Evolutionary conservation across 2,113 vertebrate species (phyloP).

Genomic region (Sprattus sprattus): DNA sequence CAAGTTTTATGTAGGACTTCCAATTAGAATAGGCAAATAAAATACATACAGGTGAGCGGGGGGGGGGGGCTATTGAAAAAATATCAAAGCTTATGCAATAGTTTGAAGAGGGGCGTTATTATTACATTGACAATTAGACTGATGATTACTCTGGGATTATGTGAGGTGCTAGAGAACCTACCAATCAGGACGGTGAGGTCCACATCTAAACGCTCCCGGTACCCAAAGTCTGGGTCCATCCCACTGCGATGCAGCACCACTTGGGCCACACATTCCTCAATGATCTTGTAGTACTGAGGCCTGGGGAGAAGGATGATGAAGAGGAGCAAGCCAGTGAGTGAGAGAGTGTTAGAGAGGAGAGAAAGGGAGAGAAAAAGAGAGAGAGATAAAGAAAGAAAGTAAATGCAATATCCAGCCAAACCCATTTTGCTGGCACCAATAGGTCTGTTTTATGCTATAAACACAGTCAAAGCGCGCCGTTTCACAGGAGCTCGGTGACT

Average conservation of each 20-base stretch:
- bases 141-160: neutral
- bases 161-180: conserved; percentile 57
- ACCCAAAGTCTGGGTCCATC: conserved; percentile 93
- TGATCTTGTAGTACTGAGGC: conserved; percentile 97
- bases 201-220: conserved; percentile 85
- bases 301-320: conserved; percentile 63
- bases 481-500: conserved; percentile 41
- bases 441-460: neutral
- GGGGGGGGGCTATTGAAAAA: neutral
- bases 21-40: neutral
- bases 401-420: neutral
- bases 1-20: neutral
- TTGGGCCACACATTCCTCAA: conserved; percentile 93
- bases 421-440: neutral
- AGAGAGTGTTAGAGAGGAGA: conserved; percentile 35
- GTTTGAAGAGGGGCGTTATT: neutral
- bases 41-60: neutral
- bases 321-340: conserved; percentile 55
- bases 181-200: conserved; percentile 90
- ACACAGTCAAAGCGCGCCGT: conserved; percentile 29
- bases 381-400: neutral
- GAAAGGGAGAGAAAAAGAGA: neutral
- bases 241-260: conserved; percentile 91
- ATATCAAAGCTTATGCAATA: neutral
- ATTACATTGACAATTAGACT: neutral